Conservation (phyloP, 2,797 vertebrate genomes). For the Menidia menidia region DNA sequence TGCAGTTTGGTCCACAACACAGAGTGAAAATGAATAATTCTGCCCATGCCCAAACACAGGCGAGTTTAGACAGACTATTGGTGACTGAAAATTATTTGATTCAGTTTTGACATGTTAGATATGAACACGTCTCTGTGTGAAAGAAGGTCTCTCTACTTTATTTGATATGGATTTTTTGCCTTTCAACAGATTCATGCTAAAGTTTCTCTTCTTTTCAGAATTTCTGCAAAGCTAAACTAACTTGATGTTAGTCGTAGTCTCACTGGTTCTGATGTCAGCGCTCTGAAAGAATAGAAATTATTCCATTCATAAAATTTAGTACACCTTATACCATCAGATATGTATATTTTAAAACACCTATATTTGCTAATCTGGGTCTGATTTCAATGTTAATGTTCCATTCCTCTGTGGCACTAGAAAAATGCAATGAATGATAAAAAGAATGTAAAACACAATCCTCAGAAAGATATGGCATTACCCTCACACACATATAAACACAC, state of each 20-base stretch:
- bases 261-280: too few relatives aligned
- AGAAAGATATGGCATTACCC: not conserved
- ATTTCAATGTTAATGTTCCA: not conserved
- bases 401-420: not conserved
- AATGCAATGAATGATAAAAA: not conserved
- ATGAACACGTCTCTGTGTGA: too few relatives aligned
- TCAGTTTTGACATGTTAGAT: too few relatives aligned
- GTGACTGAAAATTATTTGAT: too few relatives aligned
- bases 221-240: not conserved
- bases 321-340: not conserved
- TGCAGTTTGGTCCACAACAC: too few relatives aligned
- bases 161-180: not conserved
- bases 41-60: too few relatives aligned
- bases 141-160: too few relatives aligned
- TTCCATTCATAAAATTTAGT: not conserved
- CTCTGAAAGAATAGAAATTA: not conserved
- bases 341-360: not conserved
- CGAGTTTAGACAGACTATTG: too few relatives aligned
- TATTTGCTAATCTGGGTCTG: not conserved
- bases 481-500: slow-evolving; percentile 12
- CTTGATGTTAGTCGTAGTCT: not conserved
- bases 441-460: not conserved
- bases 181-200: not conserved
- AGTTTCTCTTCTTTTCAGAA: not conserved
- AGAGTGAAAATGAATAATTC: too few relatives aligned